phyloP scores from a whole-genome alignment of 1,140 invertebrate genomes.

The Drosophila sp. region DNA sequence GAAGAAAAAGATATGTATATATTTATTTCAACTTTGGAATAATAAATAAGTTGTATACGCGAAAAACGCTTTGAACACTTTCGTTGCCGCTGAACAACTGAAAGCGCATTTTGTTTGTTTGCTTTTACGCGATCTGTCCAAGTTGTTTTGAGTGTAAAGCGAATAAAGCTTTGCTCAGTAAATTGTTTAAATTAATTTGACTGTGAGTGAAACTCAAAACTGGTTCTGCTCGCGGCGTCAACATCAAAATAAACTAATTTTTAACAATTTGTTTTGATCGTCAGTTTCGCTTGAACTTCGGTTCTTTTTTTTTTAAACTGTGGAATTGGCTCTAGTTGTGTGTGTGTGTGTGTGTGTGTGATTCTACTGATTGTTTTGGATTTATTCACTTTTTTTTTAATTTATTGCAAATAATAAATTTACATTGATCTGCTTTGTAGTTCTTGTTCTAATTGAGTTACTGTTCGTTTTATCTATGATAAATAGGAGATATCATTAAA shows the following conservation, averaged over 20 bases:
- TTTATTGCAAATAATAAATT: conserved; percentile 38
- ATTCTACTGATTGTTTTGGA: not conserved
- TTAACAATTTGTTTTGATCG: conserved; percentile 69
- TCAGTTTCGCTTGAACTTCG: conserved; percentile 54
- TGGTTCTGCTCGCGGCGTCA: conserved; percentile 38
- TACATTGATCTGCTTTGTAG: no score
- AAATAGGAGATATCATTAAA: no score
- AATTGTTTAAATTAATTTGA: conserved; percentile 38
- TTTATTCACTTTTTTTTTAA: conserved; percentile 34
- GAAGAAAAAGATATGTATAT: not conserved
- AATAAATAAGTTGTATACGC: not conserved
- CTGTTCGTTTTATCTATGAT: not conserved
- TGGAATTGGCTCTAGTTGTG: not conserved
- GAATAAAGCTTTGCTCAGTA: conserved; percentile 30
- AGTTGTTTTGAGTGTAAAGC: conserved; percentile 41
- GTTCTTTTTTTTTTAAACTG: conserved; percentile 12
- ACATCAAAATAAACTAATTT: conserved; percentile 9
- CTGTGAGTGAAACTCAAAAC: conserved; percentile 68
- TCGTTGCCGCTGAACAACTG: conserved; percentile 59
- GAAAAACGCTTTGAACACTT: conserved; percentile 29
- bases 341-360: not conserved
- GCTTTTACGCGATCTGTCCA: not conserved
- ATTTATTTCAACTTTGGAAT: conserved; percentile 6
- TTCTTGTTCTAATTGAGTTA: not conserved
- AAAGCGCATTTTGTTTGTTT: conserved; percentile 51